phyloP scores from a whole-genome alignment of 2,888 invertebrate genomes.

The Rhopalosiphum nymphaeae region DNA sequence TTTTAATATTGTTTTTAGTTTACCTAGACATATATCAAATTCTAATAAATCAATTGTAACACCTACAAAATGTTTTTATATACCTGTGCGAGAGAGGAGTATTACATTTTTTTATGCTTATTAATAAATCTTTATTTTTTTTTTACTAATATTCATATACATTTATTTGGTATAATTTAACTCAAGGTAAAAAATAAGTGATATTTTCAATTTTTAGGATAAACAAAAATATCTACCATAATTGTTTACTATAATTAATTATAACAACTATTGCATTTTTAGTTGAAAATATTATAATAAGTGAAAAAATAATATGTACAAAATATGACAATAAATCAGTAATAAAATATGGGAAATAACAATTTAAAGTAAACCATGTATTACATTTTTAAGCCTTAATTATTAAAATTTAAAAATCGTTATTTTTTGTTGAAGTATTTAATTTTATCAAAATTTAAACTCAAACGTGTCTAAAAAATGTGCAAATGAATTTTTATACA shows the following conservation, averaged over 20 bases:
- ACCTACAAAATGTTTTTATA: background rate
- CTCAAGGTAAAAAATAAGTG: background rate
- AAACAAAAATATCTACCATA: background rate
- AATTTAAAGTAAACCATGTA: background rate
- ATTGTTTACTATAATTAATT: too few species aligned
- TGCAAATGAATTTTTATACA: background rate
- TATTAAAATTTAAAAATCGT: background rate
- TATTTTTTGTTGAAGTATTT: background rate
- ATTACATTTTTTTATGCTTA: background rate
- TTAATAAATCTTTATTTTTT: background rate
- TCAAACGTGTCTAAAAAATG: background rate
- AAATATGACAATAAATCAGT: background rate
- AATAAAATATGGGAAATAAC: background rate
- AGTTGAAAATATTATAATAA: background rate
- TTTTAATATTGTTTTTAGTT: background rate
- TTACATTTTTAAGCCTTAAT: background rate
- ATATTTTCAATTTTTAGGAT: background rate
- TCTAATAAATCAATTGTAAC: too few species aligned
- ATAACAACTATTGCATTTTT: background rate
- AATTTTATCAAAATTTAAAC: background rate
- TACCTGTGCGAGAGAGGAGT: background rate
- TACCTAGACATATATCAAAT: too few species aligned
- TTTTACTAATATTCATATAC: background rate
- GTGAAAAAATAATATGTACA: background rate
- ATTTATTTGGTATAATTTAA: background rate